Evolutionary conservation across 2,888 invertebrate genomes (phyloP).

Genomic region (Adela reaumurella): DNA sequence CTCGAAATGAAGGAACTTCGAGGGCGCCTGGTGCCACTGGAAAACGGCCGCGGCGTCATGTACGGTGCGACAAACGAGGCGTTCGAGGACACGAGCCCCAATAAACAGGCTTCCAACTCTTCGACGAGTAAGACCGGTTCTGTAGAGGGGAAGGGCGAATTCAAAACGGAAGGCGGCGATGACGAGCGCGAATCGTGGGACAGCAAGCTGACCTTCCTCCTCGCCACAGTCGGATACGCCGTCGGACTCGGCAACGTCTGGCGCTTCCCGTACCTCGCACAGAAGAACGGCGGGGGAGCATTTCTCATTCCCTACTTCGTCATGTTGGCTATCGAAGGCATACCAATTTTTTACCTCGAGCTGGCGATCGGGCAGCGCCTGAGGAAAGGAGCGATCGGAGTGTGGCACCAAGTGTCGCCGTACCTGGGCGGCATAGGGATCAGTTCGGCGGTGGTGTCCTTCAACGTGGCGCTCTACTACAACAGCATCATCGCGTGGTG

Average conservation of each 20-base stretch:
- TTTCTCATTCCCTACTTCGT: conserved; percentile 95
- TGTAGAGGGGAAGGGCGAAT: conserved; percentile 60
- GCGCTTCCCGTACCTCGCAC: conserved; percentile 92
- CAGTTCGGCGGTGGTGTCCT: conserved; percentile 93
- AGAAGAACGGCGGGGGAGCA: conserved; percentile 95
- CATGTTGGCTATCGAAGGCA: conserved; percentile 91
- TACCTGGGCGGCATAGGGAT: conserved; percentile 87
- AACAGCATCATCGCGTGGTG: conserved; percentile 99
- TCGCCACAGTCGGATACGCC: conserved; percentile 93
- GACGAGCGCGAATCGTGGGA: conserved; percentile 89
- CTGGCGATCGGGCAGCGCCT: conserved; percentile 91
- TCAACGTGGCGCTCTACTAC: conserved; percentile 94
- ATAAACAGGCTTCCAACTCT: conserved; percentile 35
- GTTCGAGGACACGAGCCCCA: conserved; percentile 58
- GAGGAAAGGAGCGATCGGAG: conserved; percentile 90
- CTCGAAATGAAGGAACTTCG: conserved; percentile 84
- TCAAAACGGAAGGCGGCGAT: conserved; percentile 68
- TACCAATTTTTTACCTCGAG: conserved; percentile 95
- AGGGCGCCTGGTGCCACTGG: conserved; percentile 71
- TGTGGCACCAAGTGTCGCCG: conserved; percentile 92
- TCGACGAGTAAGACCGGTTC: conserved; percentile 62
- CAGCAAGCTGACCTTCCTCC: conserved; percentile 84
- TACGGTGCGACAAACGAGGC: conserved; percentile 88
- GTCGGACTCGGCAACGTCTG: conserved; percentile 94
- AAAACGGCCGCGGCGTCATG: conserved; percentile 62